Percentiles rank a stretch among this genome's conserved stretches.
Conservation (phyloP, 2,113 vertebrate genomes). For the Myotis lucifugus region DNA sequence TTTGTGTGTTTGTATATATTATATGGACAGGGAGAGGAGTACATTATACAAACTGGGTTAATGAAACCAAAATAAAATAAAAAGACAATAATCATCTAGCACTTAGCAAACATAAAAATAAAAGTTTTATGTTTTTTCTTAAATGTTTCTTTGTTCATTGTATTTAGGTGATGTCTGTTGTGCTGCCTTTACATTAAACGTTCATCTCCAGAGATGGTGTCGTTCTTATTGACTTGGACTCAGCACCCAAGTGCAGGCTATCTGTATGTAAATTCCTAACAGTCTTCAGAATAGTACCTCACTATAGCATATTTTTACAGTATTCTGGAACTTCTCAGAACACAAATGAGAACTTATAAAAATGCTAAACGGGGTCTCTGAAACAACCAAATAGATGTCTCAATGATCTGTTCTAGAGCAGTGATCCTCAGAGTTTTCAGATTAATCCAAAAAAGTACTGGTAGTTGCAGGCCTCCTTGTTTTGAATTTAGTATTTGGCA, state of each 20-base stretch:
- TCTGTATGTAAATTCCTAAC: background rate
- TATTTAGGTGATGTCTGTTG: background rate
- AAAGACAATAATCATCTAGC: background rate
- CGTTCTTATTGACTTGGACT: background rate
- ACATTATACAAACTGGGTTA: background rate
- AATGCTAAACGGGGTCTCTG: background rate
- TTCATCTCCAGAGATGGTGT: background rate
- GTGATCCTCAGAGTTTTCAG: background rate
- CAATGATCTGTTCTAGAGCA: background rate
- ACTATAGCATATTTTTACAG: background rate
- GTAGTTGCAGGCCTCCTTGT: background rate
- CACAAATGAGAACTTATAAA: background rate
- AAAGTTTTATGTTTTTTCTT: background rate
- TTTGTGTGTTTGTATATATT: background rate
- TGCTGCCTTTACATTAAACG: background rate
- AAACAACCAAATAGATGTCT: background rate
- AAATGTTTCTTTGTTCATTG: background rate
- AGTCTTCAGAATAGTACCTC: background rate
- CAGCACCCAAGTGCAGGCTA: background rate
- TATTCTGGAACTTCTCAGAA: background rate
- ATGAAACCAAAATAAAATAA: background rate
- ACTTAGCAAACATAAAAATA: constrained; percentile 6
- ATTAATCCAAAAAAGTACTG: background rate
- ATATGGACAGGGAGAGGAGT: background rate
- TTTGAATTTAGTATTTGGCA: background rate